These are phyloP conservation scores for Chaetophractus vellerosus DNA, from an alignment of 2,797 vertebrate genomes.

Conservation along the genomic window DNA sequence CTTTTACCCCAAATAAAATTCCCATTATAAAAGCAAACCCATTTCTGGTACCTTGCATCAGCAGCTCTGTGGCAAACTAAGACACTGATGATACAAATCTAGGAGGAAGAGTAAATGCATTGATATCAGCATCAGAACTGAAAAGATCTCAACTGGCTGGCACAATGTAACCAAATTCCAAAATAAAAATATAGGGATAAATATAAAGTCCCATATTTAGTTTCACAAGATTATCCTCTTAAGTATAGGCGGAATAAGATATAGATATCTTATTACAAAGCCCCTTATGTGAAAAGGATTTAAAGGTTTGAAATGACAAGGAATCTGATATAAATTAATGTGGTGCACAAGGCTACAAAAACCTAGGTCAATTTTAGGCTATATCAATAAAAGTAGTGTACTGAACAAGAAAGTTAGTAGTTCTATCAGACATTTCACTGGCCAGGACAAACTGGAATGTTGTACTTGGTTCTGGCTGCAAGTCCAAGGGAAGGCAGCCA, in stretches of 20 bases:
- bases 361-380: slow-evolving; percentile 70
- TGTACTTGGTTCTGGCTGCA: slow-evolving; percentile 1
- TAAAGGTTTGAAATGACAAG: slow-evolving; percentile 22
- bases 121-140: neutral
- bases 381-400: slow-evolving; percentile 68
- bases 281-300: neutral
- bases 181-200: neutral
- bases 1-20: too few relatives aligned
- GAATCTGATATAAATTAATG: slow-evolving; percentile 59
- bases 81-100: neutral
- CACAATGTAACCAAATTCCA: neutral
- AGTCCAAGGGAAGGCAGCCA: slow-evolving; percentile 56
- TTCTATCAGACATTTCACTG: slow-evolving; percentile 71
- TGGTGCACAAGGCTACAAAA: slow-evolving; percentile 27
- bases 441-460: slow-evolving; percentile 79
- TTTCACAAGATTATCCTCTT: neutral
- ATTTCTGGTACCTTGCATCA: too few relatives aligned
- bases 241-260: neutral
- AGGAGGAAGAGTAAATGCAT: neutral
- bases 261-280: neutral
- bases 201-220: neutral
- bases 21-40: too few relatives aligned
- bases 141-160: neutral
- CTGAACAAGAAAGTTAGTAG: slow-evolving; percentile 64
- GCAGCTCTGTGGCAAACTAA: too few relatives aligned